Evolutionary conservation across 2,113 vertebrate species (phyloP).

Genomic region (Aptenodytes patagonicus): DNA sequence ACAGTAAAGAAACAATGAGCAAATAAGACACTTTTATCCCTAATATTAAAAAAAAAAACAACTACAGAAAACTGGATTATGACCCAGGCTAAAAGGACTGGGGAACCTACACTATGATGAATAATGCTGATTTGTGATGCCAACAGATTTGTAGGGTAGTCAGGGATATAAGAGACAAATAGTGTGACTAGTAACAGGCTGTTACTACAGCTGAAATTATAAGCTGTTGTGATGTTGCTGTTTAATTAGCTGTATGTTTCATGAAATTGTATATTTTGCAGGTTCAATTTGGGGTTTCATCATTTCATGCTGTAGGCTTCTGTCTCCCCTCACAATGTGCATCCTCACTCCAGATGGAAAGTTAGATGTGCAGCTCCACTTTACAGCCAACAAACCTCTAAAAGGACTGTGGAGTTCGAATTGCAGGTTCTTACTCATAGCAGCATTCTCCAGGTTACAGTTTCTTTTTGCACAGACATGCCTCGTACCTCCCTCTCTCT

Average conservation of each 20-base stretch:
- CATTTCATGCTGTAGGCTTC: neutral
- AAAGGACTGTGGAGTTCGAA: neutral
- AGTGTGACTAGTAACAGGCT: neutral
- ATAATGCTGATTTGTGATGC: neutral
- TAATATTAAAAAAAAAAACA: neutral
- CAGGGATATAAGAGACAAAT: neutral
- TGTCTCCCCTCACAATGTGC: neutral
- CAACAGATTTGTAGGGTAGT: neutral
- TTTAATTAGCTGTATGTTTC: neutral
- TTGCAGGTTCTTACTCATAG: neutral
- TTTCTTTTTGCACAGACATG: neutral
- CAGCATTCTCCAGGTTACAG: neutral
- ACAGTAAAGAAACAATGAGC: neutral
- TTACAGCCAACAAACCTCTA: neutral
- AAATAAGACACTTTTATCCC: neutral
- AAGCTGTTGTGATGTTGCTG: neutral
- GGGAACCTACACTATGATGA: neutral
- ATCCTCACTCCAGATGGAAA: neutral
- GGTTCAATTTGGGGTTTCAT: neutral
- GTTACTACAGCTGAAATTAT: neutral
- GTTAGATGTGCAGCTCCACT: neutral
- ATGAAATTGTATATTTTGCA: neutral
- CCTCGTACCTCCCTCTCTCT: neutral
- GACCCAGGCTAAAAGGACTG: neutral
- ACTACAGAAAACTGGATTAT: neutral